Base-by-base conservation (phyloP, 2,888 invertebrate genomes). In the Epinotia bilunana region DNA sequence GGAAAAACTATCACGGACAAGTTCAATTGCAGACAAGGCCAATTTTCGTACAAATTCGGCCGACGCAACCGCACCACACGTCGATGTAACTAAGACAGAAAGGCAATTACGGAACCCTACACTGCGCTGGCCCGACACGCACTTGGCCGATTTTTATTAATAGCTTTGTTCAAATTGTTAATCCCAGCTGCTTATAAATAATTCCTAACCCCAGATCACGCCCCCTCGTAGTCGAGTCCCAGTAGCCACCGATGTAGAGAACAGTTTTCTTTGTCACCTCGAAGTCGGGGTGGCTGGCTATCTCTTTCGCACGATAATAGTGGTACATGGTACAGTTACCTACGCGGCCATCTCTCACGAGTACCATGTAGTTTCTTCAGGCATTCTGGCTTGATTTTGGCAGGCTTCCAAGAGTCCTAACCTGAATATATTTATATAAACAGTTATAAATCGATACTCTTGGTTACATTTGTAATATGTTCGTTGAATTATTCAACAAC, bases 241-340 rank as follows among this genome's bases (percentile, higher is more conserved):
- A 61, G 69, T 81, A 92, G 0, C 92, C 92, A 0, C 89, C 88
- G 0, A 88, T 84, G 61, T 87, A 92, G 49, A 92, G 7, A 13
- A 88, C 3, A 0, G 90, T 91, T 67, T 83, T 88, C 74, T 82
- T 90, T 0, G 71, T 83, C 46, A 83, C 80, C 67, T 83, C 80
- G 2, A 92, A 71, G 3, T 80, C 78, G 0, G 82, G 83, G 74
- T 90, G 87, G 23, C 81, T 83, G 0, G 83, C 82, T 0, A 92
- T 73, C 0, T 85, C 76, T 16, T 80, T 82, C 78, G 86, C 85
- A 77, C 90, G 84, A 64, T 80, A 88, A 79, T 90, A 92, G 57
- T 83, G 85, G 81, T 90, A 91, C n/a, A 75, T 84, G 1, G 77
- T 77, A 11, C 78, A 78, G 7, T 79, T 85, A 0, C 79, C 23